Evolutionary conservation across 2,797 vertebrate species (phyloP), one percentile per base, ranked within the genome.

Genomic region (Tiaroga cobitis): DNA sequence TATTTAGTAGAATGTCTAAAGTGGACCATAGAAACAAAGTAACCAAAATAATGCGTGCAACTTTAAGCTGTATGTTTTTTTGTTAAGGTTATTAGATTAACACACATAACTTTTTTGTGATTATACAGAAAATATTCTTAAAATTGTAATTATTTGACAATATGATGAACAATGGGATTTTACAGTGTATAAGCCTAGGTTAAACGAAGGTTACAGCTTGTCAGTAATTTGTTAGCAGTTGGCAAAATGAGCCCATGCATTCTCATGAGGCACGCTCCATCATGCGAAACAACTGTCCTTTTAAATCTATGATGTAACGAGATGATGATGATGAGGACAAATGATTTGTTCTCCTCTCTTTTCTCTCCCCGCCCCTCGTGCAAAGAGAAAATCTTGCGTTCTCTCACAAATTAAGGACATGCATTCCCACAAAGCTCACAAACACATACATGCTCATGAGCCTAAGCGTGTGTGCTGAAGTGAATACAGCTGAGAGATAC

Each of bases 401-500:
- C 32, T 77, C 6, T 78, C 51, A 79, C 51, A 43, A 72, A 78
- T 84, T 69, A 79, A 65, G 49, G 37, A 26, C 69, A 49, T 21
- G 4, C 18, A 70, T 13, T 32, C 11, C 68, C 46, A 68, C 43
- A 39, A 37, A 37, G 32, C 65, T 68, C 61, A 54, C 56, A 68
- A 43, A 73, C 11, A 59, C 3, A 21, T 19, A 74, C 37, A 70
- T 1, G 21, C 39, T 46, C 39, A 21, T n/a, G 63, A n/a, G 79
- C 65, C 5, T 1, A 32, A 21, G 37, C 0, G 21, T 43, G 73
- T 78, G 74, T 16, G 26, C 37, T 56, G 34, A 41, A 75, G 75
- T 4, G 37, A 34, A 59, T 59, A 34, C 69, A 54, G 56, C 18
- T 10, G 19, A 77, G 63, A 89, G 89, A 85, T 80, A 87, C 84